phyloP scores from a whole-genome alignment of 2,888 invertebrate species.

The Mesorhabditis sp. region DNA sequence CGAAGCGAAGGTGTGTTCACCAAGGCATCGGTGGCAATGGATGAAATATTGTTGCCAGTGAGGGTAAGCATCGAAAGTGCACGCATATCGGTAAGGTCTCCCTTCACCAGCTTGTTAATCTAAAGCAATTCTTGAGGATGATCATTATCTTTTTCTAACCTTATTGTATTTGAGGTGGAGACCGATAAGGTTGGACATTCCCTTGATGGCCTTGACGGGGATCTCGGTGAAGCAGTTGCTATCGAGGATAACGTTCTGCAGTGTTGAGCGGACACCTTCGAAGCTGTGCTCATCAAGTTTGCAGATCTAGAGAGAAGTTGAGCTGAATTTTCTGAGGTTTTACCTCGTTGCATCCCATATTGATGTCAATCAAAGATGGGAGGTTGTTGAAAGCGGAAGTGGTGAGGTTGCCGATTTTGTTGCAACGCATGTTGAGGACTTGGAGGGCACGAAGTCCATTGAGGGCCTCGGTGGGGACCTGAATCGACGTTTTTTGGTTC shows the following conservation, averaged over 20 bases:
- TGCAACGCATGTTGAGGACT: slow-evolving; percentile 55
- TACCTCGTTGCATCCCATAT: slow-evolving; percentile 57
- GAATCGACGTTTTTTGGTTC: background rate
- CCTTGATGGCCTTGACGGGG: slow-evolving; percentile 47
- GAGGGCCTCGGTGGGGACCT: slow-evolving; percentile 46
- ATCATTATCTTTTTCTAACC: slow-evolving; percentile 19
- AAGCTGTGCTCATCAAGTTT: background rate
- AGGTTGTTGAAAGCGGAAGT: slow-evolving; percentile 45
- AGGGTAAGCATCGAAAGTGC: slow-evolving; percentile 53
- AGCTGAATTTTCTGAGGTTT: background rate
- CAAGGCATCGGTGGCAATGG: slow-evolving; percentile 52
- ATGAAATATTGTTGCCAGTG: slow-evolving; percentile 53
- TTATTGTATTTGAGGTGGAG: slow-evolving; percentile 56
- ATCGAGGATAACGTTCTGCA: slow-evolving; percentile 56
- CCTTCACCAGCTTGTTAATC: slow-evolving; percentile 40
- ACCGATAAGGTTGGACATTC: slow-evolving; percentile 53
- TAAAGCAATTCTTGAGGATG: slow-evolving; percentile 15
- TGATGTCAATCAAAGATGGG: slow-evolving; percentile 54
- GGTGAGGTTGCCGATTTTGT: slow-evolving; percentile 59
- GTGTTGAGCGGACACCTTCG: slow-evolving; percentile 18
- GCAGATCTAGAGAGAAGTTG: slow-evolving; percentile 2
- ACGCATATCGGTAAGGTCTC: slow-evolving; percentile 44
- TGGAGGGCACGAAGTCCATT: slow-evolving; percentile 42
- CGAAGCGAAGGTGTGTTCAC: slow-evolving; percentile 45
- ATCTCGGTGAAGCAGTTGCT: slow-evolving; percentile 51